A percentile compares a stretch with the other conserved stretches of the same genome.
Conservation (phyloP, 2,797 vertebrate genomes). For the Choloepus didactylus region DNA sequence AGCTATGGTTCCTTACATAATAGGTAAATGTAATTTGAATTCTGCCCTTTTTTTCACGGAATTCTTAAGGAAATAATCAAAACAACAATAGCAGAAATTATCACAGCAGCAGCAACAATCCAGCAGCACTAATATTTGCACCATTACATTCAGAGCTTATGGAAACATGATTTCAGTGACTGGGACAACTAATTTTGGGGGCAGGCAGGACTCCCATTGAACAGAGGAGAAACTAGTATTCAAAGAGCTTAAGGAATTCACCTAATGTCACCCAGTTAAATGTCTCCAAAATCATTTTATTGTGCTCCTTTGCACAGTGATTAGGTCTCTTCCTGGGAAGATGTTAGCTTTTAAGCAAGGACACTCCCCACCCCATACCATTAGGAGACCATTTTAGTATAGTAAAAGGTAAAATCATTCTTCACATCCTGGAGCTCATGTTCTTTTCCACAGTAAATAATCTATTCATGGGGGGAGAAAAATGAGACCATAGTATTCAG, state of each 20-base stretch:
- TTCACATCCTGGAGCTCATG: neutral
- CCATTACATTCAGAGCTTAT: neutral
- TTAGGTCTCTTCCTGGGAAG: neutral
- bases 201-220: neutral
- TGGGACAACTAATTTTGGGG: neutral
- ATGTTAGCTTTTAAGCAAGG: neutral
- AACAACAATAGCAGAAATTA: neutral
- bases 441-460: neutral
- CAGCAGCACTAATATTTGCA: neutral
- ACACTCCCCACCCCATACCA: neutral
- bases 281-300: neutral
- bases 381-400: neutral
- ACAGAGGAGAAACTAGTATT: neutral
- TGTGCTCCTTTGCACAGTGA: neutral
- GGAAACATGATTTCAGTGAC: neutral
- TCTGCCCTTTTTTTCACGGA: neutral
- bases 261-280: neutral
- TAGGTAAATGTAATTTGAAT: neutral
- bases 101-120: neutral
- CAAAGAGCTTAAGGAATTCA: neutral
- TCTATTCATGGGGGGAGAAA: neutral
- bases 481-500: neutral
- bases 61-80: neutral
- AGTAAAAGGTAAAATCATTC: neutral
- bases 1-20: neutral